A percentile compares a stretch with the other conserved stretches of the same genome.
Evolutionary conservation across 2,113 vertebrate species (phyloP).

Genomic region (Leucoraja erinaceus): DNA sequence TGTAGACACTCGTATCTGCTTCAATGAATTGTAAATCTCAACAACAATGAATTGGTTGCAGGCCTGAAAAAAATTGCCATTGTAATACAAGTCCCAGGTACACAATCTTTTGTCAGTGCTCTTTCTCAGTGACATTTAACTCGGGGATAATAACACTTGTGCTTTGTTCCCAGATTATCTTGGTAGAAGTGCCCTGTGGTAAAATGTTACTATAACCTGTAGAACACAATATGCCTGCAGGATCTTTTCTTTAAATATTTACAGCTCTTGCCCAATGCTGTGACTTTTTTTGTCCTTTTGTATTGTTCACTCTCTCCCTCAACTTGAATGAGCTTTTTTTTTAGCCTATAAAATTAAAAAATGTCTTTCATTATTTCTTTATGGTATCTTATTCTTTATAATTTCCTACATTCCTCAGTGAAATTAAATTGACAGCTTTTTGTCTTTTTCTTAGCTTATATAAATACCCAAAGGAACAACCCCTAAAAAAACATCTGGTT

Average conservation of each 20-base stretch:
- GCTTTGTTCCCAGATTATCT: slow-evolving; percentile 16
- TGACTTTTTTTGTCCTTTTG: not conserved
- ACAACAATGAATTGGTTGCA: not conserved
- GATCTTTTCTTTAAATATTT: not conserved
- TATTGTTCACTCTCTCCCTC: not conserved
- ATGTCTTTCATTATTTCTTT: not conserved
- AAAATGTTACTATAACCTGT: slow-evolving; percentile 28
- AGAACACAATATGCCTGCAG: not conserved
- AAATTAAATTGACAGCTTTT: not conserved
- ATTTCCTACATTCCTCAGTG: not conserved
- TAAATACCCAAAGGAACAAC: not conserved
- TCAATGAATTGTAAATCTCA: not conserved
- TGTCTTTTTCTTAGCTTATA: not conserved
- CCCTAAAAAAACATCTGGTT: not conserved
- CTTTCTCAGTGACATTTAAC: slow-evolving; percentile 29
- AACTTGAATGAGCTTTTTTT: not conserved
- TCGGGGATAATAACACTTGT: not conserved
- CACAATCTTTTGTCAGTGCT: not conserved
- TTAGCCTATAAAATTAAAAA: slow-evolving; percentile 5
- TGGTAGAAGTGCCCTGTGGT: slow-evolving; percentile 32
- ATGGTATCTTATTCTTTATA: not conserved
- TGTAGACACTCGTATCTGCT: slow-evolving; percentile 11
- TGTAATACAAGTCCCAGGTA: not conserved
- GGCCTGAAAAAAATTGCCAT: not conserved
- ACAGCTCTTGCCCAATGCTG: not conserved